Conservation (phyloP, 2,888 invertebrate genomes). For the Mimumesa dahlbomi region DNA sequence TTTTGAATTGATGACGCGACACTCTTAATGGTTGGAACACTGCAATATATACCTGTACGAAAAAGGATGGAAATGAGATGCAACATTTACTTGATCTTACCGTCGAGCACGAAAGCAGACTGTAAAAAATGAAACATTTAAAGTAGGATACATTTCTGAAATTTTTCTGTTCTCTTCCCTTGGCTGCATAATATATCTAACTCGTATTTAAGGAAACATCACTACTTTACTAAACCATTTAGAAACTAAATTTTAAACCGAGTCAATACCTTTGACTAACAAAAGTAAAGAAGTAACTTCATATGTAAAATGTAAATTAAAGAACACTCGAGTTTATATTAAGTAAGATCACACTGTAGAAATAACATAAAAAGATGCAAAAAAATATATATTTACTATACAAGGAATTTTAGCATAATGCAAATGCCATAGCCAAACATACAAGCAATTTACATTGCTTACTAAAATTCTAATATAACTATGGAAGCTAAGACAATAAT, state of each 20-base stretch:
- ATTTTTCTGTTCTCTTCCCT: not conserved
- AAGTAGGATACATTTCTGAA: not conserved
- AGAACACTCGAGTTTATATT: slow-evolving; percentile 7
- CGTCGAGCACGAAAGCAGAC: not conserved
- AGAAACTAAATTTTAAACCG: not conserved
- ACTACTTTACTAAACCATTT: not conserved
- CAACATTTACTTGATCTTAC: slow-evolving; percentile 21
- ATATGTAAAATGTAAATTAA: slow-evolving; percentile 11
- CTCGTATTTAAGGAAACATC: too few relatives aligned
- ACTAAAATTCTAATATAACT: slow-evolving; percentile 33
- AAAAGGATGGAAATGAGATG: slow-evolving; percentile 52
- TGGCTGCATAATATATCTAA: not conserved
- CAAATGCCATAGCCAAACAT: slow-evolving; percentile 45
- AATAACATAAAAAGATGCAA: slow-evolving; percentile 26
- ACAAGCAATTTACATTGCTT: slow-evolving; percentile 41
- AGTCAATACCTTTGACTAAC: slow-evolving; percentile 1
- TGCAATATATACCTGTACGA: slow-evolving; percentile 87
- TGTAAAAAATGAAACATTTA: slow-evolving; percentile 9
- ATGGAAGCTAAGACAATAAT: slow-evolving; percentile 22
- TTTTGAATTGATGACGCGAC: slow-evolving; percentile 90
- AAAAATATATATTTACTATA: slow-evolving; percentile 11
- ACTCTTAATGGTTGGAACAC: slow-evolving; percentile 92
- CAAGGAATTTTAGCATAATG: slow-evolving; percentile 30
- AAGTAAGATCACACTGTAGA: slow-evolving; percentile 4
- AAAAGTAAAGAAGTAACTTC: slow-evolving; percentile 5